These are phyloP conservation scores for Calyptomena viridis DNA, from an alignment of 2,113 vertebrate genomes.

Conservation along the genomic window DNA sequence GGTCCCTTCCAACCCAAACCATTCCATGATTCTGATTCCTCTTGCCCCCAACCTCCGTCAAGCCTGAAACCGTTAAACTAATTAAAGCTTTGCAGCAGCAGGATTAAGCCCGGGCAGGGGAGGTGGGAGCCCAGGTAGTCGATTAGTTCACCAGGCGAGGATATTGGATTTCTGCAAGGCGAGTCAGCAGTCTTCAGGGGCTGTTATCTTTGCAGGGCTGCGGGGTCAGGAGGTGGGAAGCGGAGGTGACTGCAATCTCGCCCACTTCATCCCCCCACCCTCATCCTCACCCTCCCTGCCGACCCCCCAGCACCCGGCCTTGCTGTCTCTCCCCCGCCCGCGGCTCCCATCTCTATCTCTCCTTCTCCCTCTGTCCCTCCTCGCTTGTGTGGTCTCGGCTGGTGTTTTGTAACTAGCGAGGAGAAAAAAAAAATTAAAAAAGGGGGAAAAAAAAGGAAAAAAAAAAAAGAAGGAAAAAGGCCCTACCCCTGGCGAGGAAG, in stretches of 20 bases:
- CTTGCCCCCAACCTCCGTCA: constrained; percentile 10
- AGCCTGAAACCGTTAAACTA: constrained; percentile 72
- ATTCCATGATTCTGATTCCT: constrained; percentile 5
- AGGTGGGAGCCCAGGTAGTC: constrained; percentile 67
- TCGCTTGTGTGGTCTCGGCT: constrained; percentile 55
- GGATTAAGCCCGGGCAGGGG: constrained; percentile 67
- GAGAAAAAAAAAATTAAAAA: not conserved
- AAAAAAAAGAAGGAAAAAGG: not conserved
- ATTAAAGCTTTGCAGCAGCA: constrained; percentile 69
- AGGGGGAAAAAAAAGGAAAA: no score
- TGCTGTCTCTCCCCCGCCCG: not conserved
- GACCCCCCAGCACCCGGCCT: not conserved
- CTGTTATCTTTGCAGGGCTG: constrained; percentile 72
- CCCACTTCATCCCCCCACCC: constrained; percentile 7
- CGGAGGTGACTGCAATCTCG: constrained; percentile 76
- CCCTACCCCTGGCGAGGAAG: constrained; percentile 52
- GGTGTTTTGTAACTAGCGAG: constrained; percentile 23
- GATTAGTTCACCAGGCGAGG: constrained; percentile 66
- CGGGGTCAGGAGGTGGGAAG: constrained; percentile 79
- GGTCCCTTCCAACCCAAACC: not conserved
- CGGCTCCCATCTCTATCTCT: not conserved
- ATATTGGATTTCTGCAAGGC: constrained; percentile 72
- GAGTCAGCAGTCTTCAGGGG: constrained; percentile 69
- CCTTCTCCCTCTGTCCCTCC: not conserved
- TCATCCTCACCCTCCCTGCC: not conserved